Conservation (phyloP, 2,888 invertebrate genomes). For the Pecten maximus region DNA sequence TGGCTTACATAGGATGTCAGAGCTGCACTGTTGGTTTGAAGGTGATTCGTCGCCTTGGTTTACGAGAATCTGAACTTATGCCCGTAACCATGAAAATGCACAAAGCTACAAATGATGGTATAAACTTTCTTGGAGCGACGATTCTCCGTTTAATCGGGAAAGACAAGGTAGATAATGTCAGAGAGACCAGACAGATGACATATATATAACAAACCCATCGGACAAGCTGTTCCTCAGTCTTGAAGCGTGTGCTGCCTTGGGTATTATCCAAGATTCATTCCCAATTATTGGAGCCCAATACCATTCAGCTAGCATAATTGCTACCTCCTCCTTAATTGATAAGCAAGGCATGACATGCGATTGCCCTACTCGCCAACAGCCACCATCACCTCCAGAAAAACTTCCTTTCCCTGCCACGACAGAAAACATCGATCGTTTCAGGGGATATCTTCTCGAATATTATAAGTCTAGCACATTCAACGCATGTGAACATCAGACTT, state of each 20-base stretch:
- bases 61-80: constrained; percentile 60
- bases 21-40: constrained; percentile 63
- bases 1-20: constrained; percentile 64
- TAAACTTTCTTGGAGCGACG: constrained; percentile 65
- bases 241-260: constrained; percentile 60
- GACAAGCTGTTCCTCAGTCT: constrained; percentile 64
- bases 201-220: too few species aligned
- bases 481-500: too few species aligned
- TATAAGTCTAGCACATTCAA: too few species aligned
- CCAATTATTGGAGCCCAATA: too few species aligned
- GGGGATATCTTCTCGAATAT: constrained; percentile 52
- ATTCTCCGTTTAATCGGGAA: constrained; percentile 60
- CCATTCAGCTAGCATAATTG: too few species aligned
- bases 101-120: too few species aligned
- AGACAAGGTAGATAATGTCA: constrained; percentile 36
- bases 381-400: constrained; percentile 48
- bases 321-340: too few species aligned
- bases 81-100: constrained; percentile 69
- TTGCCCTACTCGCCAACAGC: neutral
- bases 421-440: constrained; percentile 52
- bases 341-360: too few species aligned
- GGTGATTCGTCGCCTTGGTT: constrained; percentile 57
- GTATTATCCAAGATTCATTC: constrained; percentile 62
- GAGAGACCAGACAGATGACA: constrained; percentile 61
- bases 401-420: constrained; percentile 55